Base-by-base conservation (phyloP, 2,113 vertebrate species). In the Albula goreensis region DNA sequence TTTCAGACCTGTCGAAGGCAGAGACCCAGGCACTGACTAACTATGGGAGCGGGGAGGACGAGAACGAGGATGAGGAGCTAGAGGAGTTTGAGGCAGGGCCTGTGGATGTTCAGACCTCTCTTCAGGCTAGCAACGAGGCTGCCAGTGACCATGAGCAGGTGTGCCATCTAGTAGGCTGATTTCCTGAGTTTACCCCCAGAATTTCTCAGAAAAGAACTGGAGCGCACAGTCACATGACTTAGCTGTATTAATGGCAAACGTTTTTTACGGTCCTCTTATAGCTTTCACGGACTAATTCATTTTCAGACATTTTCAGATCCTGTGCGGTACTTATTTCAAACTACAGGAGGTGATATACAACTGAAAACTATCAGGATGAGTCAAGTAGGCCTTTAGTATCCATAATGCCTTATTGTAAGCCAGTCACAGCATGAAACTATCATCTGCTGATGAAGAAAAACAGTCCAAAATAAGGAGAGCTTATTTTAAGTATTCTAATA, bases 31-130 rank as follows among this genome's bases (percentile, higher is more conserved):
- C 97, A 82, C 90, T 99, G 88, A 99, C 97, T 56, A 98, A 99
- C 93, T 99, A 99, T 78, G 98, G 97, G 90, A 99, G 98, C 83
- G 98, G 98, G 85, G 98, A 99, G 94, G 98, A 99, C 90, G 98
- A 99, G 93, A 97, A 99, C 9, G 98, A 99, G 85, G 97, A 97
- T 78, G 97, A 98, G 90, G 98, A 99, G 90, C 94, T 97, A 80
- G 97, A 97, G 90, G 97, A 99, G 86, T 99, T 99, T 93, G 97
- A 98, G 87, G 96, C 97, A 25, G 96, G 96, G 84, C 97, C 97
- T 57, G 94, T 96, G 8, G 98, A 99, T 50, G 97, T 99, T 22
- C 98, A 99, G 85, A 99, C 98, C 1, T 99, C 98, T 0, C 91
- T 99, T 50, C 98, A 99, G 93, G 97, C 96, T 25, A 96, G 89